phyloP scores from a whole-genome alignment of 2,888 invertebrate genomes.

The Tillus elongatus region DNA sequence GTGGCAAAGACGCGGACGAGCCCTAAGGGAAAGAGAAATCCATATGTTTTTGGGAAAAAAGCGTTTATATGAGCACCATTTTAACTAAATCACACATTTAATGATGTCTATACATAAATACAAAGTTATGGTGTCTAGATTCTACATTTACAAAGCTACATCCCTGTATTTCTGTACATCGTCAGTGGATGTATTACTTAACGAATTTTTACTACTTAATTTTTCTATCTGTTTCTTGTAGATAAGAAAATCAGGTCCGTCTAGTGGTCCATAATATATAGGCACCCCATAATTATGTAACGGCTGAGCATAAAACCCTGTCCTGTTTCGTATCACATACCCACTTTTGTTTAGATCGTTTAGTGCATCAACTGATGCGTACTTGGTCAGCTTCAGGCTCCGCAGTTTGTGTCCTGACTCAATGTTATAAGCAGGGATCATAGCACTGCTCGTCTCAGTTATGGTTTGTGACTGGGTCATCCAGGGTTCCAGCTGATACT shows the following conservation, averaged over 20 bases:
- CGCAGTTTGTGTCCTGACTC: no score
- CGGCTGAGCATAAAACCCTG: conserved; percentile 40
- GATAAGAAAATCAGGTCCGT: conserved; percentile 41
- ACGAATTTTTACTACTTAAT: conserved; percentile 35
- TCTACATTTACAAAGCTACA: conserved; percentile 39
- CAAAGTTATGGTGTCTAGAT: no score
- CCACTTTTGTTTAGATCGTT: conserved; percentile 29
- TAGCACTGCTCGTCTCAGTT: conserved; percentile 27
- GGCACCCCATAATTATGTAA: conserved; percentile 40
- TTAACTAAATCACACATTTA: no score
- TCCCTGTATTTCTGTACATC: conserved; percentile 43
- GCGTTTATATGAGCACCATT: no score
- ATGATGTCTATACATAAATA: no score
- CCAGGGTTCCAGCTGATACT: no score
- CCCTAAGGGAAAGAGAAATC: no score
- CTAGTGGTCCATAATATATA: conserved; percentile 41
- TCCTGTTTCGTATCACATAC: conserved; percentile 36
- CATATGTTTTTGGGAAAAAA: no score
- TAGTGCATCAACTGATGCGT: conserved; percentile 37
- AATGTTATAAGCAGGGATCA: conserved; percentile 28
- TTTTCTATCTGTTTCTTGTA: conserved; percentile 39
- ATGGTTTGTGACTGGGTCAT: conserved; percentile 30
- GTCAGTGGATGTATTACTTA: conserved; percentile 40
- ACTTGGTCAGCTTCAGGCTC: conserved; percentile 28
- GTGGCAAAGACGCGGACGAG: no score